Evolutionary conservation across 1,140 invertebrate genomes (phyloP), one percentile per base, ranked within the genome.

Genomic region (Colletes latitarsis): DNA sequence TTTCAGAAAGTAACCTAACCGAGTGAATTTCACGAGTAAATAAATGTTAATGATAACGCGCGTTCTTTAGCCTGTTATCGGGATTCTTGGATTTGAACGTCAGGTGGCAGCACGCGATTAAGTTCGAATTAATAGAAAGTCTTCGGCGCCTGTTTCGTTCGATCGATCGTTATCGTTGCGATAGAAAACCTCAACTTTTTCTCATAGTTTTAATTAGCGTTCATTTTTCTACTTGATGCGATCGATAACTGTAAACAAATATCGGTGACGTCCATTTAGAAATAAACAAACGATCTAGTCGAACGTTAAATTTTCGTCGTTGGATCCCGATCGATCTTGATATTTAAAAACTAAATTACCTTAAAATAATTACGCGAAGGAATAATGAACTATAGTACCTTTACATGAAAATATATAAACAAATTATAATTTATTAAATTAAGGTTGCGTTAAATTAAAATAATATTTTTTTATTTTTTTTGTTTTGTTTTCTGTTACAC

Each of bases 31-130:
- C 0, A 4, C 14, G 39, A 17, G 10, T 14, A n/a, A 49, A 17
- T 15, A 41, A 73, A 46, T 57, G 8, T 70, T 17, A 73, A 17
- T 21, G 14, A 4, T 3, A 17, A 6, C 10, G 17, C 10, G 17
- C 14, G 3, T 76, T 41, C 8, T 49, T 9, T 14, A 3, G 53
- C n/a, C 69, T 57, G 4, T 43, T 43, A 46, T 55, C 14, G 41
- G n/a, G 17, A 73, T 73, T 73, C 9, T 39, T 49, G n/a, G 0
- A 57, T 52, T 41, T 30, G 55, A n/a, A n/a, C 77, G 52, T 39
- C 17, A 79, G 77, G 41, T 79, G 77, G 77, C 77, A 72, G 77
- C 77, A 79, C 77, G 10, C 21, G 52, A 21, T 15, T 3, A 41
- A 41, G 5, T 69, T 69, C 21, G 53, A 69, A 69, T 52, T 41